A percentile compares a stretch with the other conserved stretches of the same genome.
phyloP scores from a whole-genome alignment of 2,797 vertebrate species.

The Hylomyscus alleni region DNA sequence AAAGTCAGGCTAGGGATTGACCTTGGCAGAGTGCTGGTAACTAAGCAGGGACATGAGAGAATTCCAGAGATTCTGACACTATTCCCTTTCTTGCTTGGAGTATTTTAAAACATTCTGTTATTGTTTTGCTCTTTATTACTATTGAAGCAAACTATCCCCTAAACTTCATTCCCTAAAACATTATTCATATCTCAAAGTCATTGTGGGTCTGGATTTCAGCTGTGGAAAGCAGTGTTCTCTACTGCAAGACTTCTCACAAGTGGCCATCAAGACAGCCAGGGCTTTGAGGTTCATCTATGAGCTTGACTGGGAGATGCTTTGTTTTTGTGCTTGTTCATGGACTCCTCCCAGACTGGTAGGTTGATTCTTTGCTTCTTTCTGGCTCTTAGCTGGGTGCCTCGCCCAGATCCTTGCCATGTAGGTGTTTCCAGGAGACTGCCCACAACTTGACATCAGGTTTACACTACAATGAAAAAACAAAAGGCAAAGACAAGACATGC shows the following conservation, averaged over 20 bases:
- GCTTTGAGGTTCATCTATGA: background rate
- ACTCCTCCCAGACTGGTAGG: background rate
- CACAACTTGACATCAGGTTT: background rate
- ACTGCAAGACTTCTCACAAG: background rate
- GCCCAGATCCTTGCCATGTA: background rate
- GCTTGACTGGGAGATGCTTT: background rate
- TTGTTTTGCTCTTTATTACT: background rate
- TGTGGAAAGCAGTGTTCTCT: background rate
- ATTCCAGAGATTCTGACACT: background rate
- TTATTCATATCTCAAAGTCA: background rate
- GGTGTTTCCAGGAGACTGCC: background rate
- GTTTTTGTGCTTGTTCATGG: background rate
- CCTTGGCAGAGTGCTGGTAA: background rate
- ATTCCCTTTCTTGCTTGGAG: background rate
- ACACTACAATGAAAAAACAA: background rate
- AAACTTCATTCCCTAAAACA: background rate
- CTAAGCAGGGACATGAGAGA: background rate
- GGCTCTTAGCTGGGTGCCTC: accelerated
- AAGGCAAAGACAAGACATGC: background rate
- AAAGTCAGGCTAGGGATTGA: background rate
- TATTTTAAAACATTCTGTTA: background rate
- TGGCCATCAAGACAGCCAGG: background rate
- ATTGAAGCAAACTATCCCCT: background rate
- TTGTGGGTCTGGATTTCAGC: background rate
- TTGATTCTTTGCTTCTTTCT: background rate